Evolutionary conservation across 2,797 vertebrate species (phyloP), one percentile per base, ranked within the genome.

Genomic region (Manis pentadactyla): DNA sequence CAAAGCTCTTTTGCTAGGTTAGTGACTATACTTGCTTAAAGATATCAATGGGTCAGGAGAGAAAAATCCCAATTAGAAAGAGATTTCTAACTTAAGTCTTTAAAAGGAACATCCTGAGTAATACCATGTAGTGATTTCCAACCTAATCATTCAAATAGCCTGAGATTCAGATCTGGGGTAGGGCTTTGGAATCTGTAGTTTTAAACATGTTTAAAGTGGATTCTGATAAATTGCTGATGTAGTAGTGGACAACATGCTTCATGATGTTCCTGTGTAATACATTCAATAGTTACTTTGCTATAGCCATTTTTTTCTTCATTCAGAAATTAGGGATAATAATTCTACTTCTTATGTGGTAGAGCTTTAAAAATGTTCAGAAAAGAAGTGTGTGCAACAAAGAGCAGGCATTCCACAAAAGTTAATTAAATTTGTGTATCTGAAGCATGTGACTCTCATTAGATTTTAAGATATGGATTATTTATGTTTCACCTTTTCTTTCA

Each of bases 401-500:
- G 34, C 11, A 77, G 39, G 10, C n/a, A 7, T 55, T 83, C 13
- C 12, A 71, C 14, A 31, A n/a, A 92, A 63, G 71, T 51, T 85
- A 46, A 31, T 29, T 74, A 19, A 74, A 27, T 82, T 77, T 34
- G 1, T 71, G 31, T 75, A 4, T 59, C 66, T 63, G 18, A 85
- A 68, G n/a, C 25, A 18, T 59, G n/a, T 63, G 68, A n/a, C 39
- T 83, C 55, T 73, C 85, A 82, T 74, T 51, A 17, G n/a, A 79
- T 74, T 37, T 73, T 71, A 34, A 37, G 61, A 15, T 61, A 57
- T 82, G 18, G 88, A 90, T 95, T 95, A 95, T 87, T 94, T 86
- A 87, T 94, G 51, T 34, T 90, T 96, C 61, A 92, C 42, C 55
- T 96, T 95, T 95, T 63, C 71, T 94, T 83, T 61, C 27, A 61